These are phyloP conservation scores for Psephotus haematonotus DNA, from an alignment of 2,113 vertebrate genomes.

Conservation along the genomic window DNA sequence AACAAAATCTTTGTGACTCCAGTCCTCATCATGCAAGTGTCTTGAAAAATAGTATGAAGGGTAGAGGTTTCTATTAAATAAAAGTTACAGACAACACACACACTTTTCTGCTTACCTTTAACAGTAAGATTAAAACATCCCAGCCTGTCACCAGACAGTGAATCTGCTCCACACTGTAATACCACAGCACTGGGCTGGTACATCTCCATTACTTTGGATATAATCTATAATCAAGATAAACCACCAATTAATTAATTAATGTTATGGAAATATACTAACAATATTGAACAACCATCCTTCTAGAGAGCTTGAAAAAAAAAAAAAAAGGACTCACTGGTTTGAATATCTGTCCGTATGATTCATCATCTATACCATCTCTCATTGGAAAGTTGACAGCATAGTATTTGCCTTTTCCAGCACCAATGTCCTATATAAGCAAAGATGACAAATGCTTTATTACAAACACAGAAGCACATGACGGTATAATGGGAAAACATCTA, in stretches of 20 bases:
- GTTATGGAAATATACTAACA: not conserved
- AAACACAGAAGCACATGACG: not conserved
- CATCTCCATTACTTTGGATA: constrained; percentile 88
- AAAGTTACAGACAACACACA: not conserved
- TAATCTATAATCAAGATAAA: constrained; percentile 71
- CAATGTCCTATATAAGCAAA: constrained; percentile 82
- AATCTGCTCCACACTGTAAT: constrained; percentile 84
- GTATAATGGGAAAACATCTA: not conserved
- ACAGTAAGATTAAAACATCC: constrained; percentile 86
- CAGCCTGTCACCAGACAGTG: constrained; percentile 82
- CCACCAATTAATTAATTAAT: not conserved
- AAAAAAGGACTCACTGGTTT: constrained; percentile 78
- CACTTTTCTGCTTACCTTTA: constrained; percentile 73
- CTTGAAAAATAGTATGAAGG: not conserved
- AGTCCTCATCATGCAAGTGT: not conserved
- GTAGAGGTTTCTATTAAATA: not conserved
- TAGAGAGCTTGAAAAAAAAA: not conserved
- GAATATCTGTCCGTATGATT: constrained; percentile 85
- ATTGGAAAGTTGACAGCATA: constrained; percentile 87
- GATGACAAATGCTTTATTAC: not conserved
- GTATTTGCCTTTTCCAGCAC: constrained; percentile 91
- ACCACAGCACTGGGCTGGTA: constrained; percentile 86
- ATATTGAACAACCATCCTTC: not conserved
- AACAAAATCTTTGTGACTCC: not conserved
- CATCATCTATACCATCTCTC: constrained; percentile 87